Conservation (phyloP, 37 sponge, comb jelly and placozoan species). For the Petrosia ficiformis region DNA sequence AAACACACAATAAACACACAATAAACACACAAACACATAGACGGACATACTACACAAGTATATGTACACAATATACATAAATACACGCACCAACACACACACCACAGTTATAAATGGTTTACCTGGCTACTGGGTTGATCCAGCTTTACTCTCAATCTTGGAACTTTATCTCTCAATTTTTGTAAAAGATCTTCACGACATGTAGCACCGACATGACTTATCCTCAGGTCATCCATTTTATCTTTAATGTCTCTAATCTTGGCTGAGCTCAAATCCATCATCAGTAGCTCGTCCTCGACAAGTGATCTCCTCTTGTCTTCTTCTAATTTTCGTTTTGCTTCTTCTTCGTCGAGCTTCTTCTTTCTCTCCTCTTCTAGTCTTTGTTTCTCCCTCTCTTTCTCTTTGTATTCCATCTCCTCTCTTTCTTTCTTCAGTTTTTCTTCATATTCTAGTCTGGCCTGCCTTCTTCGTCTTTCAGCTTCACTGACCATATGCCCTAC, state of each 20-base stretch:
- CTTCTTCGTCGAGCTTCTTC: slow-evolving; percentile 13
- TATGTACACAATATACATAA: too few species aligned
- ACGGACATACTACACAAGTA: too few species aligned
- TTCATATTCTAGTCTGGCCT: slow-evolving; percentile 55
- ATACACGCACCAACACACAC: too few species aligned
- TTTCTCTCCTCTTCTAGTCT: slow-evolving; percentile 36
- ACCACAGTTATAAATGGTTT: too few species aligned
- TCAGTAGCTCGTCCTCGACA: slow-evolving; percentile 40
- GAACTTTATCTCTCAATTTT: slow-evolving; percentile 51
- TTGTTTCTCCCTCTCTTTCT: slow-evolving; percentile 34
- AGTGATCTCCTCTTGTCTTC: slow-evolving; percentile 28
- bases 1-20: too few species aligned
- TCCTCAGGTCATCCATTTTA: slow-evolving; percentile 58
- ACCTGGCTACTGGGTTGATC: not conserved
- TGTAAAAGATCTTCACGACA: slow-evolving; percentile 46
- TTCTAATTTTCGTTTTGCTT: slow-evolving; percentile 29
- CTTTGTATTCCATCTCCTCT: slow-evolving; percentile 20
- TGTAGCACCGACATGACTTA: slow-evolving; percentile 45
- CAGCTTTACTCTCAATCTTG: slow-evolving; percentile 35
- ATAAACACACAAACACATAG: too few species aligned
- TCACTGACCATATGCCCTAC: slow-evolving; percentile 9
- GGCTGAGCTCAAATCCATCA: slow-evolving; percentile 55
- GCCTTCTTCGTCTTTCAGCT: slow-evolving; percentile 20
- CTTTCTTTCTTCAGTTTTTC: slow-evolving; percentile 49
- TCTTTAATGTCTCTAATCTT: slow-evolving; percentile 48